phyloP scores from a whole-genome alignment of 2,797 vertebrate genomes.

The Notolepis coatsorum region DNA sequence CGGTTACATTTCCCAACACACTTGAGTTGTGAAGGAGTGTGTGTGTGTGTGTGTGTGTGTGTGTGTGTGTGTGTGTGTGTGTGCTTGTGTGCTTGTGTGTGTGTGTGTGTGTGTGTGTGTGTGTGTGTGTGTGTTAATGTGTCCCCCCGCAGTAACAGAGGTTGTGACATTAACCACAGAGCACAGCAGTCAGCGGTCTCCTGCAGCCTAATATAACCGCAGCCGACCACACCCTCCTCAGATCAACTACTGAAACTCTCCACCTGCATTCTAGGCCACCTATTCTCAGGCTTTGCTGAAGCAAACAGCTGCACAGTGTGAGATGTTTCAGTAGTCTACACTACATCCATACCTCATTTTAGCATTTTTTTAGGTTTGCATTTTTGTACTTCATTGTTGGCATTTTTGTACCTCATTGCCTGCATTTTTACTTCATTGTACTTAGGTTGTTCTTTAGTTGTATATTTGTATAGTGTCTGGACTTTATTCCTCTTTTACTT shows the following conservation, averaged over 20 bases:
- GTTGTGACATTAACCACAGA: constrained; percentile 40
- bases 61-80: not conserved
- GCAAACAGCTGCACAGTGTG: constrained; percentile 29
- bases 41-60: not conserved
- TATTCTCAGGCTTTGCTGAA: constrained; percentile 48
- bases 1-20: not conserved
- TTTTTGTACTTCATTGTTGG: too few species aligned
- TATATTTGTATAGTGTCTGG: too few species aligned
- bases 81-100: constrained; percentile 7
- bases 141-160: too few species aligned
- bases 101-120: not conserved
- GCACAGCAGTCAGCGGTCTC: constrained; percentile 23
- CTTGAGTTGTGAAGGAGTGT: constrained; percentile 11
- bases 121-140: not conserved
- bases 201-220: constrained; percentile 43
- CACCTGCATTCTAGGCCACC: constrained; percentile 15
- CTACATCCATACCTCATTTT: too few species aligned
- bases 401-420: too few species aligned
- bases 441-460: too few species aligned
- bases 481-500: too few species aligned
- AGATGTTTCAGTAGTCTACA: too few species aligned
- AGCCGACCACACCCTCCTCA: constrained; percentile 41
- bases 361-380: too few species aligned
- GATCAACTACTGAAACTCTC: constrained; percentile 4
- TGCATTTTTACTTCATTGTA: too few species aligned